phyloP scores from a whole-genome alignment of 2,797 vertebrate species.

The Fistularia commersonii region DNA sequence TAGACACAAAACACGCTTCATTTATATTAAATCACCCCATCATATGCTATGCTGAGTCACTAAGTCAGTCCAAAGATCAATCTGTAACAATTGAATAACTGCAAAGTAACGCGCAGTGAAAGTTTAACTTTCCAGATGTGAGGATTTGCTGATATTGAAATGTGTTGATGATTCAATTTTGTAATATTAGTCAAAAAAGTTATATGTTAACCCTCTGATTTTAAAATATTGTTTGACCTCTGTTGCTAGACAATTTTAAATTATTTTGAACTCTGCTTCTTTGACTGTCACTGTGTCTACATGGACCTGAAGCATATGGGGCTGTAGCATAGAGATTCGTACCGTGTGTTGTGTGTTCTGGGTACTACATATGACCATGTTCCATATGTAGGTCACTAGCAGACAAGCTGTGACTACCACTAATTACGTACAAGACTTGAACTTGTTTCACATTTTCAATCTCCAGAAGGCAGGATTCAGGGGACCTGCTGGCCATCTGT shows the following conservation, averaged over 20 bases:
- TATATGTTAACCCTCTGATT: too few relatives aligned
- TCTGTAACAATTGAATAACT: too few relatives aligned
- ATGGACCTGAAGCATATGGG: not conserved
- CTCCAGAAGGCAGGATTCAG: slow-evolving; percentile 39
- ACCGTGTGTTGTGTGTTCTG: not conserved
- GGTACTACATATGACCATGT: slow-evolving; percentile 3
- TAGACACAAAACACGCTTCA: too few relatives aligned
- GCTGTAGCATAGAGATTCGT: not conserved
- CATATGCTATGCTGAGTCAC: too few relatives aligned
- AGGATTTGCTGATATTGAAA: too few relatives aligned
- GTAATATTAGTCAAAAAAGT: too few relatives aligned
- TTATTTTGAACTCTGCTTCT: not conserved
- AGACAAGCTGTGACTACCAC: slow-evolving; percentile 37
- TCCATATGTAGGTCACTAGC: slow-evolving; percentile 64
- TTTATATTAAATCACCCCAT: too few relatives aligned
- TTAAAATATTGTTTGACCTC: too few relatives aligned
- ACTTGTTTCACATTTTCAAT: slow-evolving; percentile 21
- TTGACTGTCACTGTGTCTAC: not conserved
- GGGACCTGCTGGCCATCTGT: slow-evolving; percentile 41
- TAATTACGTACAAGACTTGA: slow-evolving; percentile 37
- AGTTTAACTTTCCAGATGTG: too few relatives aligned
- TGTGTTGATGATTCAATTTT: too few relatives aligned
- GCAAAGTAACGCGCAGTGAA: too few relatives aligned
- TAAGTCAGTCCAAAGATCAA: too few relatives aligned
- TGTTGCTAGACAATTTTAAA: not conserved